Base-by-base conservation (phyloP, 2,888 invertebrate species). In the Pristionchus maxplancki region DNA sequence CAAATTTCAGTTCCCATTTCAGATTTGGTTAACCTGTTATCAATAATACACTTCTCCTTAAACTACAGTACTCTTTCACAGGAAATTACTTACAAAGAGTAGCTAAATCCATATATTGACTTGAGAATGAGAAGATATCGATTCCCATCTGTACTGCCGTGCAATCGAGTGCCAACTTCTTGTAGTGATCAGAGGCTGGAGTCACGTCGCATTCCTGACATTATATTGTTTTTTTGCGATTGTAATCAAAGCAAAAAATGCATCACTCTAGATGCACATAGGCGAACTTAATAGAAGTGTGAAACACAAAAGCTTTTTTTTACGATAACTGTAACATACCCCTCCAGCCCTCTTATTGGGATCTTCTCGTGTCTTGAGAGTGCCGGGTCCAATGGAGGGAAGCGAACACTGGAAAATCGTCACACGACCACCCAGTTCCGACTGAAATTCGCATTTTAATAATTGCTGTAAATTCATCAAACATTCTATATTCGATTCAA, bases 111-210 rank as follows among this genome's bases (percentile, higher is more conserved):
- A 97, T 96, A 95, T 98, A 98, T 95, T 98, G 97, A 85, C 97
- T 97, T 95, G 97, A 98, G 89, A 99, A 96, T 90, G 98, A 95
- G 96, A 99, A 99, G 93, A 99, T 95, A 95, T 99, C 99, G 3
- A 99, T 97, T 11, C 91, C 91, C 40, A 94, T 91, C 85, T 99
- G 98, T 94, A 97, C 98, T 0, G 97, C 98, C 92, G 98, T 98
- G 95, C 98, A 99, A 95, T 99, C 98, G 84, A 99, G 95, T 0
- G 99, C 98, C 53, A 98, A 95, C 82, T 98, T 97, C 96, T 99
- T 99, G 96, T 98, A 98, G 96, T 98, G 99, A 95, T 99, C 99
- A 1, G 97, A 98, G 4, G 97, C 97, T 0, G 99, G 98, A 95
- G 97, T 97, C 90, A 98, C 95, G 95, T 97, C 96, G 24, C 95